Conservation (phyloP, 1,140 invertebrate genomes). For the Mycetomoellerius zeteki region DNA sequence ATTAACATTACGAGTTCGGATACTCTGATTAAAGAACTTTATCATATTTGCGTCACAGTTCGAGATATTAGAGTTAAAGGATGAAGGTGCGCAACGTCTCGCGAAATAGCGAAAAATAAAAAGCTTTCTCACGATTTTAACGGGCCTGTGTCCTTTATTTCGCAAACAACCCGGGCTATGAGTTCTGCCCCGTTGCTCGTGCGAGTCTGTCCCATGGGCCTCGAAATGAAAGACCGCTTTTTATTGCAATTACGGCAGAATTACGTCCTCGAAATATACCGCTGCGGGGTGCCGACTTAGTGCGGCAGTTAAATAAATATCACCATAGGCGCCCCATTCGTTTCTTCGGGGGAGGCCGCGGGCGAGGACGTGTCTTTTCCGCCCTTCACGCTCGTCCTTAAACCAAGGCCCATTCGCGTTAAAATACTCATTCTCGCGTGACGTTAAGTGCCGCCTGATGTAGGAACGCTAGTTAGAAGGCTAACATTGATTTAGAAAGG, state of each 20-base stretch:
- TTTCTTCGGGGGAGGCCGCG: constrained; percentile 75
- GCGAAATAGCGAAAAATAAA: constrained; percentile 46
- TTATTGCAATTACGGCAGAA: constrained; percentile 82
- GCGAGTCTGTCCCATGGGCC: constrained; percentile 65
- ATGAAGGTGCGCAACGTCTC: background rate
- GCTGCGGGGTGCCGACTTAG: constrained; percentile 80
- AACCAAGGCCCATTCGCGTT: constrained; percentile 6
- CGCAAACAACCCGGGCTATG: background rate
- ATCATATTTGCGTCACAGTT: constrained; percentile 25
- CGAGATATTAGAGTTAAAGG: constrained; percentile 28
- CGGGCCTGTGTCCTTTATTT: constrained; percentile 28
- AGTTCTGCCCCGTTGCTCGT: constrained; percentile 38
- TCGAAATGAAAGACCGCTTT: constrained; percentile 80
- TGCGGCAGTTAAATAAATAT: constrained; percentile 82
- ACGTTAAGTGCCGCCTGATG: background rate
- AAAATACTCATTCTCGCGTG: constrained; percentile 13
- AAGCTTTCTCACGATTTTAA: constrained; percentile 18
- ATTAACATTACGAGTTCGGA: constrained; percentile 27
- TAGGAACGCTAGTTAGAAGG: background rate
- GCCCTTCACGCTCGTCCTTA: constrained; percentile 72
- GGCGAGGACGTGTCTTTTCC: constrained; percentile 66
- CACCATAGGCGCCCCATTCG: constrained; percentile 75
- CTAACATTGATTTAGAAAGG: constrained; percentile 11
- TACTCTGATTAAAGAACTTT: constrained; percentile 37
- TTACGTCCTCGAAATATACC: constrained; percentile 80